Evolutionary conservation across 2,113 vertebrate genomes (phyloP).

Genomic region (Pithys albifrons): DNA sequence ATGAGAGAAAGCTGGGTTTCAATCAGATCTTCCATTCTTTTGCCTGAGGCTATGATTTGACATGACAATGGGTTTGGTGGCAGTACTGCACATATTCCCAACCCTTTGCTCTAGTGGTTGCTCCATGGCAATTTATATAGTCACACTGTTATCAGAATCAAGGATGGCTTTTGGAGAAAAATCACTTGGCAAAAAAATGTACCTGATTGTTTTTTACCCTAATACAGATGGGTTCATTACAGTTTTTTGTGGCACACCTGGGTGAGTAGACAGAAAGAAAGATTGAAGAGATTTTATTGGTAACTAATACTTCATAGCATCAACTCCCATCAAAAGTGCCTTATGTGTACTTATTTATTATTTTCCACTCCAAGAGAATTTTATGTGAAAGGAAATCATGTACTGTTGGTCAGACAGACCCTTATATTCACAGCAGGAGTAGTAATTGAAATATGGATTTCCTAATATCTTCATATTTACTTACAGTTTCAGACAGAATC

Average conservation of each 20-base stretch:
- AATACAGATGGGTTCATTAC: not conserved
- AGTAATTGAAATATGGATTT: constrained; percentile 49
- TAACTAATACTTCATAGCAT: not conserved
- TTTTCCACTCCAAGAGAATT: not conserved
- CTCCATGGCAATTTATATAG: not conserved
- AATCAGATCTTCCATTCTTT: not conserved
- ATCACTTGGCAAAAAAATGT: not conserved
- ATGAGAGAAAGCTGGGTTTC: not conserved
- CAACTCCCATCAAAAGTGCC: rapidly evolving
- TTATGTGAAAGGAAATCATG: not conserved
- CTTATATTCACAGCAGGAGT: not conserved
- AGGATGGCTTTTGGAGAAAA: not conserved
- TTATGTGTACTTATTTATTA: not conserved
- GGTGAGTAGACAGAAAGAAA: not conserved
- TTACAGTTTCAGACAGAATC: constrained; percentile 2
- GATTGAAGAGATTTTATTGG: not conserved
- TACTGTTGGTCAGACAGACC: not conserved
- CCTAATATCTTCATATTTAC: not conserved
- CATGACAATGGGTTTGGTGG: not conserved
- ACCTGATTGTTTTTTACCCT: not conserved
- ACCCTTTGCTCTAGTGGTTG: not conserved
- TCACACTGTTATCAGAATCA: not conserved
- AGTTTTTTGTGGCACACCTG: not conserved
- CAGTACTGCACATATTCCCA: not conserved
- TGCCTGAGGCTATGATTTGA: not conserved